phyloP scores from a whole-genome alignment of 2,113 vertebrate species.

The Muntiacus reevesi region DNA sequence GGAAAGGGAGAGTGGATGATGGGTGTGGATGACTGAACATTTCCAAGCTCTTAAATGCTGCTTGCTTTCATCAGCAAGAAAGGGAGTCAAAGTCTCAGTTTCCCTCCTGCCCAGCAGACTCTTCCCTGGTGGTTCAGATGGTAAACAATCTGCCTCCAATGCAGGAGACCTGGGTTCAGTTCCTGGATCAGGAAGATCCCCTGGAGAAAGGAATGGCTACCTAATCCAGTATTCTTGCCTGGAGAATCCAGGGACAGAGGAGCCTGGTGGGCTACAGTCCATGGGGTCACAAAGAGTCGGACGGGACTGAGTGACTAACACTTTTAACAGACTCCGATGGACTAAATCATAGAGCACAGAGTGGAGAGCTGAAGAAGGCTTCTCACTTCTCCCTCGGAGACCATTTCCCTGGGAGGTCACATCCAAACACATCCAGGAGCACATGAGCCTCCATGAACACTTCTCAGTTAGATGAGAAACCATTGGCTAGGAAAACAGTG shows the following conservation, averaged over 20 bases:
- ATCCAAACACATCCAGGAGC: background rate
- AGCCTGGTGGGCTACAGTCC: background rate
- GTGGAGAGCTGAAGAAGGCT: background rate
- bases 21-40: background rate
- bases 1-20: background rate
- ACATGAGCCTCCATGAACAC: background rate
- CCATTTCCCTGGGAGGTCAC: background rate
- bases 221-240: background rate
- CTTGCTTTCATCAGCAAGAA: background rate
- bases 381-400: background rate
- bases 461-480: background rate
- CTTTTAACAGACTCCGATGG: background rate
- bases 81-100: background rate
- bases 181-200: background rate
- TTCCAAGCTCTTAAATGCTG: background rate
- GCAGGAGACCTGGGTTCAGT: background rate
- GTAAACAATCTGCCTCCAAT: background rate
- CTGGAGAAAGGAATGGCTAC: background rate
- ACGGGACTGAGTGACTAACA: background rate
- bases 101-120: background rate
- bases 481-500: fast-evolving
- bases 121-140: background rate
- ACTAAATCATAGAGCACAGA: background rate
- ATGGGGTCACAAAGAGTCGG: background rate
- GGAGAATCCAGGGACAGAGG: background rate